Evolutionary conservation across 2,113 vertebrate genomes (phyloP).

Genomic region (Anarrhichthys ocellatus): DNA sequence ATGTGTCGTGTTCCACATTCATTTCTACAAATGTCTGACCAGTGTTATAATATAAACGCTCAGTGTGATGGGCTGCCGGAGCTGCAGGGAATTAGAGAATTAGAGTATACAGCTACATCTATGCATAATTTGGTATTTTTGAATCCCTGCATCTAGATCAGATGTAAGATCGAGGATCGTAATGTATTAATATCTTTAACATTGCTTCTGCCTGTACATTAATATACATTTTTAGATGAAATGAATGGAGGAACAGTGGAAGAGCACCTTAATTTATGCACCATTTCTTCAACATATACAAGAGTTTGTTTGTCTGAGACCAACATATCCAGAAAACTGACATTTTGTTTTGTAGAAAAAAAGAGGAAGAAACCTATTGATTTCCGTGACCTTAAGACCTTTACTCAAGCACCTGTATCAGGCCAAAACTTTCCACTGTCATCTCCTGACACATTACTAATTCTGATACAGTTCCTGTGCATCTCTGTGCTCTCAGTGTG

Average conservation of each 20-base stretch:
- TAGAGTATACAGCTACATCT: no score
- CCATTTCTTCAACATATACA: neutral
- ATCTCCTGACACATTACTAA: constrained; percentile 36
- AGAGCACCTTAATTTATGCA: neutral
- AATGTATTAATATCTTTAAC: neutral
- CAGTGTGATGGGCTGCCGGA: neutral
- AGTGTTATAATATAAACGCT: neutral
- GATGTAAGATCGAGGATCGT: neutral
- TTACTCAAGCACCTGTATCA: constrained; percentile 28
- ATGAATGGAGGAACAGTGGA: neutral
- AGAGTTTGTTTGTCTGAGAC: constrained; percentile 2
- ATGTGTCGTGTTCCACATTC: neutral
- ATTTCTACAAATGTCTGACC: neutral
- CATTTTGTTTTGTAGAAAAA: neutral
- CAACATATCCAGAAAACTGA: constrained; percentile 5
- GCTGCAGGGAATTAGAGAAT: neutral
- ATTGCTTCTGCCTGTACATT: neutral
- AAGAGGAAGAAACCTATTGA: constrained; percentile 34
- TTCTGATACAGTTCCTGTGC: constrained; percentile 21
- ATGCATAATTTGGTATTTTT: neutral
- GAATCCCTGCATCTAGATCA: neutral
- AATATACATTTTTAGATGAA: neutral
- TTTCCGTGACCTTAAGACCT: constrained; percentile 48
- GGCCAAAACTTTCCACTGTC: constrained; percentile 39
- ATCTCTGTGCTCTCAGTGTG: neutral